Conservation (phyloP, 2,113 vertebrate genomes). For the Sturnira hondurensis region DNA sequence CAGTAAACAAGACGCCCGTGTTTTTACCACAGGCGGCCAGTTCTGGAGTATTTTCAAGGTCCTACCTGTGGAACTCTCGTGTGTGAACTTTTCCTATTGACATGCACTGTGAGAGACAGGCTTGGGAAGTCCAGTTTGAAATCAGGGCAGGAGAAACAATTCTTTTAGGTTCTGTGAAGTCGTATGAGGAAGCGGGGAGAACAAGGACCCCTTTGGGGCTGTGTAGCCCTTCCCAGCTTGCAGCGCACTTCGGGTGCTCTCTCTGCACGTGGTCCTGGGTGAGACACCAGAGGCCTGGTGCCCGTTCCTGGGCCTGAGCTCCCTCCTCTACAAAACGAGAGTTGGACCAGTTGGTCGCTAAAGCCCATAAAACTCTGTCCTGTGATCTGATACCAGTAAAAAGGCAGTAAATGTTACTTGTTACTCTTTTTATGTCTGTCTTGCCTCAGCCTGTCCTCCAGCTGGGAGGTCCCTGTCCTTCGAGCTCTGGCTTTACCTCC, state of each 20-base stretch:
- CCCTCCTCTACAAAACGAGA: neutral
- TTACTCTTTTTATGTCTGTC: neutral
- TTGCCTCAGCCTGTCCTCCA: neutral
- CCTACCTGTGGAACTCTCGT: neutral
- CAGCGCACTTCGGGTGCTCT: neutral
- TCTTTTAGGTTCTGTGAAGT: neutral
- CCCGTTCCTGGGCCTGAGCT: neutral
- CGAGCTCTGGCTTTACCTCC: neutral
- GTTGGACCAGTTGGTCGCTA: neutral
- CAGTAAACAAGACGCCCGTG: neutral
- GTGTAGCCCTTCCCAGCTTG: neutral
- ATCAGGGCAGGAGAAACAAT: neutral
- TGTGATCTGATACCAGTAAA: neutral
- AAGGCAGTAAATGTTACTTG: neutral
- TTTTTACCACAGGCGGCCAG: neutral
- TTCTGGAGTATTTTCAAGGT: neutral
- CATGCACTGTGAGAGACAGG: neutral
- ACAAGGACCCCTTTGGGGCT: neutral
- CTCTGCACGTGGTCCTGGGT: neutral
- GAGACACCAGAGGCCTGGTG: neutral
- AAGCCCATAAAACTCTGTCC: neutral
- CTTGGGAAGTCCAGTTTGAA: neutral
- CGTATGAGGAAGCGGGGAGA: neutral
- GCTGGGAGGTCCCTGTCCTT: neutral
- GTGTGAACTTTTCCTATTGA: neutral